Evolutionary conservation across 2,113 vertebrate species (phyloP).

Genomic region (Gymnobelideus leadbeateri): DNA sequence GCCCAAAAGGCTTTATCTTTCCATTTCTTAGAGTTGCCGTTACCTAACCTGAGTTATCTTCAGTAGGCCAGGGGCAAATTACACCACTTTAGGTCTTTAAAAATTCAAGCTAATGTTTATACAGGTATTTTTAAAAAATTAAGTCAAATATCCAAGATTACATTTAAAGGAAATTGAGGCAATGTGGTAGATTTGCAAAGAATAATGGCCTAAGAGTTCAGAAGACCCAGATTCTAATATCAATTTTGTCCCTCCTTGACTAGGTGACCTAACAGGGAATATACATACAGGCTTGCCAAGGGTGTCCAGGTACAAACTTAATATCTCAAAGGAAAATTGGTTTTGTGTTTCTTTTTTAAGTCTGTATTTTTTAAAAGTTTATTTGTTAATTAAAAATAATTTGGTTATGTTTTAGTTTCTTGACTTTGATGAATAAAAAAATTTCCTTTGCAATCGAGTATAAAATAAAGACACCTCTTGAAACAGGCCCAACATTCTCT

Average conservation of each 20-base stretch:
- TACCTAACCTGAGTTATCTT: not conserved
- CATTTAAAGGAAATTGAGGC: not conserved
- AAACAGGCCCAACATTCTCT: not conserved
- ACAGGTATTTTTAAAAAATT: not conserved
- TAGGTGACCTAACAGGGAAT: not conserved
- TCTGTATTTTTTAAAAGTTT: not conserved
- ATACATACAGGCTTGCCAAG: not conserved
- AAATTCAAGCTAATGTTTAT: not conserved
- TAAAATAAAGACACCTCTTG: not conserved
- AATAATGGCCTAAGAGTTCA: not conserved
- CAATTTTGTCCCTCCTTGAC: not conserved
- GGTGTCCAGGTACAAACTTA: not conserved
- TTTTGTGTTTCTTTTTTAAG: not conserved
- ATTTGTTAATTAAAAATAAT: not conserved
- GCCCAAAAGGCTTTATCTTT: not conserved
- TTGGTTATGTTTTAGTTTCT: not conserved
- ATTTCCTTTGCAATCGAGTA: not conserved
- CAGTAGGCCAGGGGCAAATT: not conserved
- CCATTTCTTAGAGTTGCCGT: not conserved
- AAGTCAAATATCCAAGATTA: not conserved
- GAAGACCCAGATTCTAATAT: not conserved
- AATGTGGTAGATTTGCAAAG: not conserved
- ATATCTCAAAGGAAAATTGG: not conserved
- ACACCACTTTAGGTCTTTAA: not conserved
- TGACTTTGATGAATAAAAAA: not conserved